Percentiles rank a stretch among this genome's conserved stretches.
Evolutionary conservation across 2,113 vertebrate species (phyloP).

Genomic region (Puma concolor): DNA sequence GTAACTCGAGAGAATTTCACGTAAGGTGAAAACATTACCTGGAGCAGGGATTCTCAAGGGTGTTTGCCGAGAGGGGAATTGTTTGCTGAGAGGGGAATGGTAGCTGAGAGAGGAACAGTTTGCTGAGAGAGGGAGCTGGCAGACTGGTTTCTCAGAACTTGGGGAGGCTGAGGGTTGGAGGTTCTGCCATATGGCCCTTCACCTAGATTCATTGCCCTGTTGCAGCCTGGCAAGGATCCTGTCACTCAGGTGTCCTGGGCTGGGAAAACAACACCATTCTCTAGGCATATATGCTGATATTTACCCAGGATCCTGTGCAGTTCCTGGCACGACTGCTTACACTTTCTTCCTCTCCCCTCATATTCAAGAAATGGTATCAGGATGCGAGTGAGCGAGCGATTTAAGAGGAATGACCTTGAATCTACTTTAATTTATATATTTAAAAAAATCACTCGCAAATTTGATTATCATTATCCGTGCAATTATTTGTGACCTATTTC

Average conservation of each 20-base stretch:
- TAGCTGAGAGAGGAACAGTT: not conserved
- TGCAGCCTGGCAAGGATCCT: not conserved
- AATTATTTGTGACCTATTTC: constrained; percentile 40
- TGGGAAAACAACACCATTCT: not conserved
- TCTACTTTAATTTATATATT: not conserved
- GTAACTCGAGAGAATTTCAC: not conserved
- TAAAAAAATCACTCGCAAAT: not conserved
- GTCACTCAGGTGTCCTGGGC: not conserved
- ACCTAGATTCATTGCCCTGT: not conserved
- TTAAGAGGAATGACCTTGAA: not conserved
- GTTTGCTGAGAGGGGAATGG: not conserved
- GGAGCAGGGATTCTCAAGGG: not conserved
- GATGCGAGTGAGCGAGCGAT: not conserved
- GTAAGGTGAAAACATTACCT: not conserved
- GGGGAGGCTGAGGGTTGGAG: not conserved
- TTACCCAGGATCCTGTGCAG: not conserved
- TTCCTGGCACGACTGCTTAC: not conserved
- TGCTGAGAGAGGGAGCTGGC: not conserved
- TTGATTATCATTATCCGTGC: not conserved
- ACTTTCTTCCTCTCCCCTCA: not conserved
- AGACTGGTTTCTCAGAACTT: not conserved
- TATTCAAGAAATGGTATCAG: not conserved
- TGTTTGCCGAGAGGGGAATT: not conserved
- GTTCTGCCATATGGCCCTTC: not conserved
- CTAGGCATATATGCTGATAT: not conserved